Base-by-base conservation (phyloP, 2,888 invertebrate species). In the Brassicogethes aeneus region DNA sequence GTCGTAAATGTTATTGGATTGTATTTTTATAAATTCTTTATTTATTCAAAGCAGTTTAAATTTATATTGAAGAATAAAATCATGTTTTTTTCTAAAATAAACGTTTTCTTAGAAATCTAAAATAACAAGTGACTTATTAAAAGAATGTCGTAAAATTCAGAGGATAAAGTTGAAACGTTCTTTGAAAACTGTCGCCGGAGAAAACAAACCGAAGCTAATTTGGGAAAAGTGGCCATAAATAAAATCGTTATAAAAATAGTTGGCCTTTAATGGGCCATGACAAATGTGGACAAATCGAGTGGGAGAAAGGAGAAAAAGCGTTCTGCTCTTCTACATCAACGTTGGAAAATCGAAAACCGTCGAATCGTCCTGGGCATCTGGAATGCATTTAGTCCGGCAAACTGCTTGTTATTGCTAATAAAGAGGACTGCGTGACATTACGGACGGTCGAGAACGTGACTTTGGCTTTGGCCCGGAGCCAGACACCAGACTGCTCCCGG, bases 391-490 rank as follows among this genome's bases (percentile, higher is more conserved):
- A 55, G 56, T 54, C 52, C 50, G 44, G 50, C 41, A 54, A 32
- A 57, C 48, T 49, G 54, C 57, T 59, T 57, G 60, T 60, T 60
- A 60, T 58, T 56, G 59, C 58, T 59, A 60, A 60, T 61, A 61
- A 60, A 60, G 59, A 55, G 59, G 54, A 56, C 47, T 5, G 32
- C 48, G 53, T 53, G 59, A 59, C 59, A 54, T 60, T 55, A 53
- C 56, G 53, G 59, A 58, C 55, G 59, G 55, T 57, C 54, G 50
- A 45, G 51, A 52, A 59, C 60, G 60, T 60, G 60, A 54, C 59
- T 50, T 48, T 44, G 46, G 46, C 32, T 13, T 23, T 32, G 32
- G 32, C 32, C 14, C 12, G 12, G 13, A 32, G 32, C 32, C 32
- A 32, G 32, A 32, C 32, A 13, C 3, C 32, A 32, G 23, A 23